phyloP scores from a whole-genome alignment of 2,888 invertebrate genomes.

The Ochropleura plecta region DNA sequence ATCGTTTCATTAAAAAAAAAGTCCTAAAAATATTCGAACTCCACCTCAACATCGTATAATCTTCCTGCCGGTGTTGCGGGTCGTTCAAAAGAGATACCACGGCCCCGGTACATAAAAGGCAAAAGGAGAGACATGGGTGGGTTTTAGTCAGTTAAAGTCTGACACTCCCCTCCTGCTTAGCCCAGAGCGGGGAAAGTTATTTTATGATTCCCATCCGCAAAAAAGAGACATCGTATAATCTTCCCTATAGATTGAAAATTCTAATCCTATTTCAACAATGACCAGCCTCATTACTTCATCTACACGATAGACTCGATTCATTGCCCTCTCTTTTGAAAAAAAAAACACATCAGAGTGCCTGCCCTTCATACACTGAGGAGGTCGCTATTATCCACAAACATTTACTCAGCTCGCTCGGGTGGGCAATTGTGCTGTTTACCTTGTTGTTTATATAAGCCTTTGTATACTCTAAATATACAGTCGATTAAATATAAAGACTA shows the following conservation, averaged over 20 bases:
- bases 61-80: no score
- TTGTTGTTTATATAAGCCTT: constrained; percentile 24
- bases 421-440: constrained; percentile 50
- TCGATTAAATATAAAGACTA: constrained; percentile 19
- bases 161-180: no score
- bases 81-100: no score
- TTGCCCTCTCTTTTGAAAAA: constrained; percentile 14
- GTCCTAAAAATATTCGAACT: neutral
- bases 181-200: no score
- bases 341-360: constrained; percentile 18
- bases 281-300: constrained; percentile 8
- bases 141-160: no score
- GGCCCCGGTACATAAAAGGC: no score
- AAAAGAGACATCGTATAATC: neutral
- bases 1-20: neutral
- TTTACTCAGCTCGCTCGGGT: constrained; percentile 51
- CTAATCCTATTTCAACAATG: constrained; percentile 13
- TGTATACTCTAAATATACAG: constrained; percentile 15
- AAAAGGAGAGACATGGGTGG: no score
- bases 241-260: neutral
- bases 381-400: constrained; percentile 43
- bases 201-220: no score
- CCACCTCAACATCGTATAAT: neutral
- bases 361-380: constrained; percentile 14
- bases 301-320: constrained; percentile 17